Conservation (phyloP, 2,797 vertebrate genomes). For the Simalia tracyae region DNA sequence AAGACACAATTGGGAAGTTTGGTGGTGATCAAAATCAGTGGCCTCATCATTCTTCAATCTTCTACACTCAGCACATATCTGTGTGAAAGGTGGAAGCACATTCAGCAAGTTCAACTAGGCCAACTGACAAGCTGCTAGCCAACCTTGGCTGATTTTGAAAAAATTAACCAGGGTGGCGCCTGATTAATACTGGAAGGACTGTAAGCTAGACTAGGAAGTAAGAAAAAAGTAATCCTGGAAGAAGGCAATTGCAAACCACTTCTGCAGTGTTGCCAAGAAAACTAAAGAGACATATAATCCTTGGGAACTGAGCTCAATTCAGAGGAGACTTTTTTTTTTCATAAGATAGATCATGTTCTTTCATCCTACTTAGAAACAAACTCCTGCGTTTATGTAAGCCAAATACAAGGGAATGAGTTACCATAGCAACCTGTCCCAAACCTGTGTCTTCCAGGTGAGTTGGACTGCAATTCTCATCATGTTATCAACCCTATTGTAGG, state of each 20-base stretch:
- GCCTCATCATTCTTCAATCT: slow-evolving; percentile 22
- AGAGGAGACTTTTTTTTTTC: no score
- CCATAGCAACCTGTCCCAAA: no score
- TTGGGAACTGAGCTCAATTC: no score
- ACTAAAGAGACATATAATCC: no score
- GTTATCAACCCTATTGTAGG: no score
- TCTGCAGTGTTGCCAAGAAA: no score
- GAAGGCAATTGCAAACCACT: no score
- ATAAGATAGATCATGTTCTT: no score
- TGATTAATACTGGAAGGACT: background rate
- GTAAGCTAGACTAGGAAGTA: no score
- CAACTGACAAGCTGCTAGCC: background rate
- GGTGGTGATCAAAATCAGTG: slow-evolving; percentile 39
- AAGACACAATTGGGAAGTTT: slow-evolving; percentile 42
- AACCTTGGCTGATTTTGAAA: background rate
- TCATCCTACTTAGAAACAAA: background rate
- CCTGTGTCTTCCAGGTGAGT: no score
- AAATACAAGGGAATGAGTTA: background rate
- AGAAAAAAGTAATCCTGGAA: no score
- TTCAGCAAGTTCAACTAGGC: background rate
- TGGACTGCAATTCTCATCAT: no score
- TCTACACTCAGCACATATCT: background rate
- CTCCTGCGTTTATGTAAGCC: background rate
- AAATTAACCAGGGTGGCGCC: background rate
- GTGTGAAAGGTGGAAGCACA: background rate